Evolutionary conservation across 2,888 invertebrate species (phyloP).

Genomic region (Caenorhabditis sp.): DNA sequence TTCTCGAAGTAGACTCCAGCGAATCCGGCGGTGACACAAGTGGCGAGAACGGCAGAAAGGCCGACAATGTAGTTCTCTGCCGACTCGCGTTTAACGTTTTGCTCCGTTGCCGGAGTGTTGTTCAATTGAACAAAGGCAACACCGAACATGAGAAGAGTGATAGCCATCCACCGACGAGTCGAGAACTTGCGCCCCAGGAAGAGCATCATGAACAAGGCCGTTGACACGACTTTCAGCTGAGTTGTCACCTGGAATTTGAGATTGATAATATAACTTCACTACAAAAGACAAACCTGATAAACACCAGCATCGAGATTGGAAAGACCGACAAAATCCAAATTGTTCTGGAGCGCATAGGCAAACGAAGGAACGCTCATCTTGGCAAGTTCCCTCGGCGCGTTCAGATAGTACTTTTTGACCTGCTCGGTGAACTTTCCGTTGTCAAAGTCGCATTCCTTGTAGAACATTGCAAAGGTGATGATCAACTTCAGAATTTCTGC

Average conservation of each 20-base stretch:
- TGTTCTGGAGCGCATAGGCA: constrained; percentile 83
- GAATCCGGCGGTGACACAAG: constrained; percentile 83
- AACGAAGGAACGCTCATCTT: constrained; percentile 83
- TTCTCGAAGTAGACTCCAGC: constrained; percentile 83
- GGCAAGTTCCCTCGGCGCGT: constrained; percentile 80
- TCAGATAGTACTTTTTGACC: constrained; percentile 76
- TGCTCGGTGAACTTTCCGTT: constrained; percentile 60
- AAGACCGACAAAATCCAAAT: constrained; percentile 83
- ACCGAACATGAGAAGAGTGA: constrained; percentile 81
- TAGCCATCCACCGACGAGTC: constrained; percentile 80
- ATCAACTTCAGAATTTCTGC: constrained; percentile 79
- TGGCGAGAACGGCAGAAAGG: constrained; percentile 80
- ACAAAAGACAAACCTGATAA: constrained; percentile 77
- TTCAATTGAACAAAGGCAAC: constrained; percentile 82
- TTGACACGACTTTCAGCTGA: constrained; percentile 83
- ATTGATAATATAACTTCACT: too few species aligned
- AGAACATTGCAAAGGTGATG: constrained; percentile 77
- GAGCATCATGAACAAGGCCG: constrained; percentile 83
- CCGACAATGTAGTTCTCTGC: constrained; percentile 81
- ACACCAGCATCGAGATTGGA: constrained; percentile 83
- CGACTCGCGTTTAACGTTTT: constrained; percentile 32
- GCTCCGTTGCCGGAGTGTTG: constrained; percentile 54
- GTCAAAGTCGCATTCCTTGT: constrained; percentile 67
- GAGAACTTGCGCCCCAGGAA: constrained; percentile 83
- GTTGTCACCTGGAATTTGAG: constrained; percentile 83